Base-by-base conservation (phyloP, 1,140 invertebrate genomes). In the Drosophila sp. region DNA sequence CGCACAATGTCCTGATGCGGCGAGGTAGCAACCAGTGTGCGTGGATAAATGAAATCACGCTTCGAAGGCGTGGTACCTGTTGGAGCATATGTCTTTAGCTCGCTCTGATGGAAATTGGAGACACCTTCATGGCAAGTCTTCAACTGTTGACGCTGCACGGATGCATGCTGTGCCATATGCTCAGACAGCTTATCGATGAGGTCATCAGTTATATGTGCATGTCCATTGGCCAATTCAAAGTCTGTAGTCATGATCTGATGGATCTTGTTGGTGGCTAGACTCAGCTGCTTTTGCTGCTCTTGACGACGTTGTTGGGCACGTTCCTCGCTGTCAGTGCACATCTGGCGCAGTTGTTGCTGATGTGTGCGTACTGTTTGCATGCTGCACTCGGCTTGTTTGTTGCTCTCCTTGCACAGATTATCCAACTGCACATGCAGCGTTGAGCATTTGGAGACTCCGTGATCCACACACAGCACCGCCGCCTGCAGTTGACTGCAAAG, bases 1-100 rank as follows among this genome's bases (percentile, higher is more conserved):
- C 92, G 89, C n/a, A 96, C 91, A 27, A 96, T 94, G 1, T 93
- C 89, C 27, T 95, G 94, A 76, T 95, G 94, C 0, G 95, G 95
- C 0, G 96, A 96, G 2, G 95, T 96, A 41, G 92, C 80, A 0
- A 90, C 92, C 57, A 96, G 78, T 0, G 84, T 45, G 62, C 93
- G 92, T 51, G 95, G 95, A 92, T 94, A 96, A 1, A 89, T 65
- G 81, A 94, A 96, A 6, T 94, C 93, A 62, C 90, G 92, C 66
- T 94, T 94, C 2, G 92, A 91, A 2, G 96, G 96, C 0, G 96
- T 96, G 18, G 91, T 82, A 1, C 94, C 94, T 4, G 82, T 84
- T 7, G 81, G 58, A 6, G 91, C 91, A 72, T 94, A 94, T 0
- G 92, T 82, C 34, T 91, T 91, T 7, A 93, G 92, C 56, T 93